These are phyloP conservation scores for Anoplolepis gracilipes DNA, from an alignment of 1,140 invertebrate genomes.

Conservation along the genomic window DNA sequence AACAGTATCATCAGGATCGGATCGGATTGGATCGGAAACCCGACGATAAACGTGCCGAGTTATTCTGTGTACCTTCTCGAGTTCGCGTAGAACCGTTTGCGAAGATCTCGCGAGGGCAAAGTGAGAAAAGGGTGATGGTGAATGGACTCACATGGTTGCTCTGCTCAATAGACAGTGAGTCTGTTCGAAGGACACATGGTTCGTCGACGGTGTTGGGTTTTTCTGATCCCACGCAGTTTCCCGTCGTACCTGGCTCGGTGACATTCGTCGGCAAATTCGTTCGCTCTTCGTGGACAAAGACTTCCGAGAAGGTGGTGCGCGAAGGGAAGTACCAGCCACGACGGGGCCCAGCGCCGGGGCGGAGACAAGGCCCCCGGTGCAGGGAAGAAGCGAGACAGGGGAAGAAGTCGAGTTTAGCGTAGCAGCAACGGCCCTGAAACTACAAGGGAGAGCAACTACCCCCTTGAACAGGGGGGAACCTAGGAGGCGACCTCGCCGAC, in stretches of 20 bases:
- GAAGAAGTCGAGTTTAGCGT: conserved; percentile 76
- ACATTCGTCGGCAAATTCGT: conserved; percentile 77
- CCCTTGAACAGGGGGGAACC: conserved; percentile 83
- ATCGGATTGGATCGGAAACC: neutral
- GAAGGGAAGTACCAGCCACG: conserved; percentile 78
- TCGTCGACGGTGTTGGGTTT: conserved; percentile 72
- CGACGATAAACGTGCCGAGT: neutral
- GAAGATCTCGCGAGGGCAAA: conserved; percentile 50
- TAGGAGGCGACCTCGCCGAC: conserved; percentile 81
- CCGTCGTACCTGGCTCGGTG: conserved; percentile 75
- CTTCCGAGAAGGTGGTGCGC: conserved; percentile 66
- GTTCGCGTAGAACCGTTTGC: conserved; percentile 32
- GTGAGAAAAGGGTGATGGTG: conserved; percentile 79
- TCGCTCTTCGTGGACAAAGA: conserved; percentile 67
- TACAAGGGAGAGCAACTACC: conserved; percentile 76
- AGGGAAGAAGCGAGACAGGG: conserved; percentile 80
- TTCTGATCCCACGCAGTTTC: conserved; percentile 64
- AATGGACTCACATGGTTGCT: conserved; percentile 77
- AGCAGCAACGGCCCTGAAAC: conserved; percentile 85
- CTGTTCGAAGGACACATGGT: conserved; percentile 77
- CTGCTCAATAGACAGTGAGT: conserved; percentile 62
- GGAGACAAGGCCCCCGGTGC: conserved; percentile 84
- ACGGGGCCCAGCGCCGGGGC: conserved; percentile 84
- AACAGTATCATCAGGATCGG: neutral
- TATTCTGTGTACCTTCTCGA: neutral